Evolutionary conservation across 2,113 vertebrate species (phyloP).

Genomic region (Oryzias curvinotus): DNA sequence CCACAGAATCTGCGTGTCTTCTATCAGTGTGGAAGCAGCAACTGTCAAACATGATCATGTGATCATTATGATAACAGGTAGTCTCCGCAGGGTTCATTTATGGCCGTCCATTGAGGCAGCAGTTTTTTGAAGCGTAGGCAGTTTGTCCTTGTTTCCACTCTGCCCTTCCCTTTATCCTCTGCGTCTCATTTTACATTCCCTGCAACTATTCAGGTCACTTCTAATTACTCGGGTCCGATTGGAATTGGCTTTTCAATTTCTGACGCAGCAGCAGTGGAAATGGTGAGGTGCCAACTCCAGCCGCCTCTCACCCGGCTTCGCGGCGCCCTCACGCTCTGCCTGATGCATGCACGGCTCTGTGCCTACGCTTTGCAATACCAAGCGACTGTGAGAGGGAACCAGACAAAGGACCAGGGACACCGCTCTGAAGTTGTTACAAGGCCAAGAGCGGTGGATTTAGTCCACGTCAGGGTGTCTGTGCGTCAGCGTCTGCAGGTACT

Average conservation of each 20-base stretch:
- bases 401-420: conserved; percentile 24
- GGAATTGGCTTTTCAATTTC: conserved; percentile 79
- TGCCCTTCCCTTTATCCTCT: conserved; percentile 26
- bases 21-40: neutral
- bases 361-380: conserved; percentile 47
- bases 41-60: conserved; percentile 34
- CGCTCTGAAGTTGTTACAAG: conserved; percentile 50
- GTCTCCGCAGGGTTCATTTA: conserved; percentile 13
- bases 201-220: conserved; percentile 70
- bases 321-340: conserved; percentile 37
- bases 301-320: conserved; percentile 16
- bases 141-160: conserved; percentile 54
- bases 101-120: conserved; percentile 2
- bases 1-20: neutral
- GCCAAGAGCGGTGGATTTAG: conserved; percentile 20
- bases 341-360: conserved; percentile 66
- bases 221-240: conserved; percentile 75
- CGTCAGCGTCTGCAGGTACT: neutral
- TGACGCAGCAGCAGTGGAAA: conserved; percentile 64
- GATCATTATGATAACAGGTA: conserved; percentile 16
- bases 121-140: conserved; percentile 35
- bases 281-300: conserved; percentile 40
- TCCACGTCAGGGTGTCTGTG: conserved; percentile 15
- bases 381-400: conserved; percentile 37
- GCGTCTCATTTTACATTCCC: conserved; percentile 65